Evolutionary conservation across 2,888 invertebrate species (phyloP), one percentile per base, ranked within the genome.

Genomic region (Carabus problematicus): DNA sequence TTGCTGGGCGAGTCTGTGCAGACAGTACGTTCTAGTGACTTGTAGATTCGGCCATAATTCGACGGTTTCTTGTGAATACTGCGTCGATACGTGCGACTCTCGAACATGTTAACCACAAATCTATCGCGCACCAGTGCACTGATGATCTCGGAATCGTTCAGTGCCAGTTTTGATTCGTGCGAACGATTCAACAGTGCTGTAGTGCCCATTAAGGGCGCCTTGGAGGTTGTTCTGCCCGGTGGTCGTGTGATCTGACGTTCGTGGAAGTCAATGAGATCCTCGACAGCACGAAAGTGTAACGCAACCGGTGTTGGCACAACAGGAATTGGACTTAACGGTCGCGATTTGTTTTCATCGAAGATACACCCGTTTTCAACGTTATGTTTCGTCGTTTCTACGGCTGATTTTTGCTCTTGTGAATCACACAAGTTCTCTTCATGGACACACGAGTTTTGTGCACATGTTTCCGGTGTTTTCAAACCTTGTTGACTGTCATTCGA

Each of bases 171-270:
- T 8, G 69, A 62, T 12, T 18, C 54, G 40, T 54, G 43, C 14
- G 60, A 60, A 9, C 62, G 55, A 12, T 54, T 52, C 8, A 73
- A 70, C 16, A 73, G 49, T 0, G 73, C 72, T 8, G 43, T 70
- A 41, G 70, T 73, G 1, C 74, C 74, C 74, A 74, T 74, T 54
- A 72, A 63, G 3, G 74, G 74, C 11, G 63, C 41, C 42, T 69
- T 61, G 16, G 62, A 52, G 1, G 39, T 29, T 8, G 52, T 52
- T 62, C 29, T 62, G 16, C 43, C 39, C 8, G 9, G 19, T 12
- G 39, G 18, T 41, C 42, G 19, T 41, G 42, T 54, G 1, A 54
- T 19, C 54, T 60, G 60, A 7, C 54, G 11, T 62, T 69, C 69
- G 16, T 69, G 69, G 12, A 56, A 62, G 16, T 61, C 45, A 7